Base-by-base conservation (phyloP, 2,888 invertebrate genomes). In the Lepidocyrtinus sp. region DNA sequence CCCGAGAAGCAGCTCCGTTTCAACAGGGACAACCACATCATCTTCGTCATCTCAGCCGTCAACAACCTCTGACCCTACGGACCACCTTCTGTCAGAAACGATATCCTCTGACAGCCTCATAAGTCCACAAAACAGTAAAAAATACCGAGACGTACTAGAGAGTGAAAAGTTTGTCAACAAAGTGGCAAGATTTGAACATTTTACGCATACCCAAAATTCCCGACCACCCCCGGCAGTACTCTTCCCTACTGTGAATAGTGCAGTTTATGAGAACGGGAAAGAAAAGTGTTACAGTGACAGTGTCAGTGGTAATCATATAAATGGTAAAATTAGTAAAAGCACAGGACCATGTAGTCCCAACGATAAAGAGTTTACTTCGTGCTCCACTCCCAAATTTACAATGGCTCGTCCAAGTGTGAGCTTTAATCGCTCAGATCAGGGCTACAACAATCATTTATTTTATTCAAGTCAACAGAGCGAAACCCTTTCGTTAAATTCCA, bases 101-200 rank as follows among this genome's bases (percentile, higher is more conserved):
- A 70, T 77, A 25, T 77, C 76, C 50, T 65, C 70, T 71, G 76
- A 77, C 76, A 77, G 76, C 65, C 64, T 76, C 55, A 26, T 64
- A 70, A 70, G 76, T 46, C 64, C 64, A 27, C 64, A 36, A 22
- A 75, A 61, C 45, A 68, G 21, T 46, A 75, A 77, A 68, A 75
- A 65, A 50, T 84, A 84, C 68, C 77, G 86, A 68, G 86, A 86
- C 79, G 85, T 84, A 46, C 81, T 85, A 68, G 92, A 92, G 86
- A 90, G 91, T 82, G 88, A 88, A 71, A 91, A 92, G 82, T 92
- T 92, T 85, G 93, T 94, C 45, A 93, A 93, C 63, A 95, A 94
- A 90, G 92, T 94, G 1, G 94, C 94, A 0, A 94, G 94, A 88
- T 94, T 94, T 89, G 95, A 94, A 88, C 93, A 93, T 88, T 91